Conservation (phyloP, 1,140 invertebrate genomes). For the Calliopsis andreniformis region DNA sequence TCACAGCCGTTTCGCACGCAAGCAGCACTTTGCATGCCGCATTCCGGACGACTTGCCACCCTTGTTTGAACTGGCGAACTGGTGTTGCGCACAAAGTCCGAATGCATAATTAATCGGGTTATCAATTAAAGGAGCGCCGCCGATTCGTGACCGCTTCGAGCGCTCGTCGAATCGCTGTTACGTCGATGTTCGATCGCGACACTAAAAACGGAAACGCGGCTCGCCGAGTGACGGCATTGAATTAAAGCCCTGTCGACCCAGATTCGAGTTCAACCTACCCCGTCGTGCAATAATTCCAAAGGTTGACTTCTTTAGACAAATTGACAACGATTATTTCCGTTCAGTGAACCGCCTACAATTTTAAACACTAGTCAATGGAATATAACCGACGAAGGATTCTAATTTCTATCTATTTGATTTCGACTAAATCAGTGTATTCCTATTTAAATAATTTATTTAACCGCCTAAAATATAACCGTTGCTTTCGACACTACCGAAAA, state of each 20-base stretch:
- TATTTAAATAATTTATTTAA: too few species aligned
- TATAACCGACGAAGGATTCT: too few species aligned
- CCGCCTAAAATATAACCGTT: too few species aligned
- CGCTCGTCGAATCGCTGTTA: slow-evolving; percentile 9
- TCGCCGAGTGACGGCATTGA: background rate
- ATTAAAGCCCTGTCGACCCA: background rate
- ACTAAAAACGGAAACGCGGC: background rate
- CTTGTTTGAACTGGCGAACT: slow-evolving; percentile 62
- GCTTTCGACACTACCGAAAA: too few species aligned
- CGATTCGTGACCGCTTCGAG: slow-evolving; percentile 32
- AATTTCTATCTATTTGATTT: too few species aligned
- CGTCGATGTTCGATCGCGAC: slow-evolving; percentile 5
- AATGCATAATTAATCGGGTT: slow-evolving; percentile 68
- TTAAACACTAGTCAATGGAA: too few species aligned
- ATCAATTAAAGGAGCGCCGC: slow-evolving; percentile 63
- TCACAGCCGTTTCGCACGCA: slow-evolving; percentile 61
- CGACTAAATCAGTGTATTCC: too few species aligned
- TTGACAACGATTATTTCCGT: too few species aligned
- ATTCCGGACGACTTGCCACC: slow-evolving; percentile 64
- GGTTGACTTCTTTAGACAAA: too few species aligned
- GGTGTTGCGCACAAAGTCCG: slow-evolving; percentile 59
- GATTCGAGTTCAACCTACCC: background rate
- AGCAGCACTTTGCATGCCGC: slow-evolving; percentile 67
- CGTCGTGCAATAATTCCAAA: too few species aligned
- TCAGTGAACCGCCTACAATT: too few species aligned